Base-by-base conservation (phyloP, 2,888 invertebrate genomes). In the Tiphia femorata region DNA sequence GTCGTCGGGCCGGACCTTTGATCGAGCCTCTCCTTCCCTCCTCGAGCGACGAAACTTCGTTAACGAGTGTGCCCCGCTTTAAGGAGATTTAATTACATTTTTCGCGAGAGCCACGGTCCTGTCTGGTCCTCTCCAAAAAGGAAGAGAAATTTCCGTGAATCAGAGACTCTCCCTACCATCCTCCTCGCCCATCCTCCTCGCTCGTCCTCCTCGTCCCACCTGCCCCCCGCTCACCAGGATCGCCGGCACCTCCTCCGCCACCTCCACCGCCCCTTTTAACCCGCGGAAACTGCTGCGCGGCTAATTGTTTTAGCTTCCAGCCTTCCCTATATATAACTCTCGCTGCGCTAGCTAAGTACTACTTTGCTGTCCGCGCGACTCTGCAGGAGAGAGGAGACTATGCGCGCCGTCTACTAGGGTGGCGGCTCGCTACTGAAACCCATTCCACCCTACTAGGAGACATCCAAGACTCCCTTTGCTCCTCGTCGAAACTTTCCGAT, bases 41-140 rank as follows among this genome's bases (percentile, higher is more conserved):
- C 62, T 63, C 61, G 53, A 70, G 68, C 69, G 58, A 67, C 65
- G 70, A 73, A 78, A 79, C 73, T 77, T 77, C 70, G 71, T 77
- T 78, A 77, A 74, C 70, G 73, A 75, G 72, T 73, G 68, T 73
- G 67, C 66, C 65, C 64, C 67, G 64, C 66, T 77, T 69, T 76
- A 73, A 78, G 70, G 64, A 76, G 70, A 78, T 78, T 78, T 73
- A 76, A 78, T 79, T 78, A 78, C 71, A 73, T 74, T 79, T 79
- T 75, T 77, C 72, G 60, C 65, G 52, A 65, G 64, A 54, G 53
- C 63, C 62, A 42, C 44, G 47, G 35, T 29, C 55, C 49, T 55
- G 52, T 62, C 49, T 50, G 46, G 47, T 49, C 20, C 17, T 12
- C 55, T 51, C 48, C 51, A 49, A 54, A 58, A 63, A 66, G 63